These are phyloP conservation scores for Limenitis camilla DNA, from an alignment of 2,888 invertebrate species.

Conservation along the genomic window DNA sequence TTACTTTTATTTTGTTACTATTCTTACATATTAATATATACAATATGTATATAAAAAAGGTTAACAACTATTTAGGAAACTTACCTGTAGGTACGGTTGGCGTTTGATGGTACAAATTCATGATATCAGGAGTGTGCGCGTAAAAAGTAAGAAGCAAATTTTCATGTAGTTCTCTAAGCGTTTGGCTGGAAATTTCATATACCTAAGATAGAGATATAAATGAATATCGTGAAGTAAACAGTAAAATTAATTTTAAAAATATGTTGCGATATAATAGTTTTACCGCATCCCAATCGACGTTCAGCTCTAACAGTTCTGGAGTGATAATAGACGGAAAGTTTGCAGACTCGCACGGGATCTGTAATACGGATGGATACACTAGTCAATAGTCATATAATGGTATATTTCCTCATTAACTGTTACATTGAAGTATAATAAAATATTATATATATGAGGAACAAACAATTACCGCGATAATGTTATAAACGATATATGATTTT, in stretches of 20 bases:
- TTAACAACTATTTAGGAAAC: neutral
- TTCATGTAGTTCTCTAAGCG: conserved; percentile 75
- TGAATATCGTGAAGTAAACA: too few relatives aligned
- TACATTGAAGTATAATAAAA: neutral
- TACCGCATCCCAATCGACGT: conserved; percentile 76
- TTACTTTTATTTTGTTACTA: too few relatives aligned
- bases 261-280: conserved; percentile 4
- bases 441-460: neutral
- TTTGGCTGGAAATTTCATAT: conserved; percentile 67
- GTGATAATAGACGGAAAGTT: conserved; percentile 63
- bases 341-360: conserved; percentile 65
- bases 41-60: too few relatives aligned
- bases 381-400: too few relatives aligned
- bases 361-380: conserved; percentile 19
- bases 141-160: conserved; percentile 76
- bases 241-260: neutral
- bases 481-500: neutral
- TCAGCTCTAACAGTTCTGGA: conserved; percentile 57
- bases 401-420: neutral
- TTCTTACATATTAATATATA: too few relatives aligned
- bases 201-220: conserved; percentile 43
- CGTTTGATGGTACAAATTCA: conserved; percentile 59
- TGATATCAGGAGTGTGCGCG: conserved; percentile 75
- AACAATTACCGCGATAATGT: neutral
- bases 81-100: conserved; percentile 50